phyloP scores from a whole-genome alignment of 2,888 invertebrate species.

The Eristalis arbustorum region DNA sequence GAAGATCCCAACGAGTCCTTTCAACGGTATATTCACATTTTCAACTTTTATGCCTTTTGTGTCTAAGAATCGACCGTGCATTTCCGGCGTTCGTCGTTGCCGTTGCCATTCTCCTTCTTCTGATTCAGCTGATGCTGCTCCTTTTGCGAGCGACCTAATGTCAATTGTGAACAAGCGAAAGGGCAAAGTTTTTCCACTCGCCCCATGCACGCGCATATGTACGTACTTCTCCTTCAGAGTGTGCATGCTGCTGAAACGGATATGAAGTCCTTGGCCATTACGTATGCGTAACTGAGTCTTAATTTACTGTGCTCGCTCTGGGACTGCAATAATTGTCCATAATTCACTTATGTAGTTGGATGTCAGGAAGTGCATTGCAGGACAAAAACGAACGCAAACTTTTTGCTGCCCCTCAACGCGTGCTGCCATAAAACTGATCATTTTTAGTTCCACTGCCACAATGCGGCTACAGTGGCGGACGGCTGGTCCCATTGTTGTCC shows the following conservation, averaged over 20 bases:
- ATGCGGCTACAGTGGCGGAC: conserved; percentile 58
- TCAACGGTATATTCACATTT: conserved; percentile 29
- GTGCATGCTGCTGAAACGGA: conserved; percentile 38
- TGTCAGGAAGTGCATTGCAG: conserved; percentile 62
- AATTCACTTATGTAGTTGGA: conserved; percentile 50
- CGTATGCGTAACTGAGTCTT: conserved; percentile 61
- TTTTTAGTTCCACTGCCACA: conserved; percentile 21
- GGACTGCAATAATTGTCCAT: conserved; percentile 59
- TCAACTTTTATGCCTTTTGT: conserved; percentile 71
- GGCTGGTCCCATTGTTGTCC: conserved; percentile 65
- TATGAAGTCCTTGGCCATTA: conserved; percentile 56
- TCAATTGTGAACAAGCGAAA: conserved; percentile 44
- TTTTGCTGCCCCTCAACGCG: conserved; percentile 35
- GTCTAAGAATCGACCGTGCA: conserved; percentile 73
- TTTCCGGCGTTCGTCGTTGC: conserved; percentile 68
- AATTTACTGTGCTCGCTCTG: conserved; percentile 47
- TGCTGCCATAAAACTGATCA: conserved; percentile 47
- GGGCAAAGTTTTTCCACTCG: conserved; percentile 59
- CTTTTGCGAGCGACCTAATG: conserved; percentile 41
- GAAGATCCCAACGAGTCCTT: not conserved
- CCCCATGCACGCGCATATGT: not conserved
- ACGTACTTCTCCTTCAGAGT: too few relatives aligned
- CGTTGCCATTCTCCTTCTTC: conserved; percentile 24
- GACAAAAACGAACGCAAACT: conserved; percentile 8
- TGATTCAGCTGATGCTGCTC: conserved; percentile 1